Evolutionary conservation across 2,888 invertebrate species (phyloP), one percentile per base, ranked within the genome.

Genomic region (Entomobrya proxima): DNA sequence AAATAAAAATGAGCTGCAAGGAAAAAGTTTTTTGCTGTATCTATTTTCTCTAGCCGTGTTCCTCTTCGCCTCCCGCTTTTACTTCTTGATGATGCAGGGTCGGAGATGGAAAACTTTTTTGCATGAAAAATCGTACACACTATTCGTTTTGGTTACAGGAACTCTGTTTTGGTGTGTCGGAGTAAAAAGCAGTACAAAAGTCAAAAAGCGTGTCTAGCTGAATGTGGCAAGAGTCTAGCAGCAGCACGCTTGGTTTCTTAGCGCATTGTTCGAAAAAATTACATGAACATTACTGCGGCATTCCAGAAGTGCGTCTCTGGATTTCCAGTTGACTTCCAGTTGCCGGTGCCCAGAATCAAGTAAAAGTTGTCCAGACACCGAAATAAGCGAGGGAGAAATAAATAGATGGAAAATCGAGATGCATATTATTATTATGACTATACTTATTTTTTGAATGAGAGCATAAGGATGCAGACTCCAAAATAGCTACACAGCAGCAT

Each of bases 31-130:
- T 87, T 87, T 40, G n/a, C n/a, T 77, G 58, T 77, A 77, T 83
- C 85, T 76, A 80, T 80, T 58, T 47, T 40, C 78, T 79, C 74
- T 82, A 30, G 69, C 76, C 82, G 61, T 84, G 80, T 72, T 86
- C 85, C 52, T 84, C 81, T 75, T 40, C 37, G 9, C 27, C 18
- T 74, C 52, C 30, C 69, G 69, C 69, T 18, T 50, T 67, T 80
- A 69, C 52, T 52, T n/a, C 40, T 0, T 6, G 47, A 80, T 13
- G 24, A 69, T 27, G 69, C n/a, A 69, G 24, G 27, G 44, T 40
- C n/a, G n/a, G n/a, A n/a, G 69, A 69, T 44, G 27, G 44, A 27
- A 67, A 69, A 69, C 40, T 69, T 67, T 67, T 69, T 18, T 69
- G 44, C 44, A 69, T 69, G 69, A 44, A 13, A 44, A 69, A 69